A percentile compares a stretch with the other conserved stretches of the same genome.
phyloP scores from a whole-genome alignment of 2,113 vertebrate genomes.

The Peromyscus maniculatus region DNA sequence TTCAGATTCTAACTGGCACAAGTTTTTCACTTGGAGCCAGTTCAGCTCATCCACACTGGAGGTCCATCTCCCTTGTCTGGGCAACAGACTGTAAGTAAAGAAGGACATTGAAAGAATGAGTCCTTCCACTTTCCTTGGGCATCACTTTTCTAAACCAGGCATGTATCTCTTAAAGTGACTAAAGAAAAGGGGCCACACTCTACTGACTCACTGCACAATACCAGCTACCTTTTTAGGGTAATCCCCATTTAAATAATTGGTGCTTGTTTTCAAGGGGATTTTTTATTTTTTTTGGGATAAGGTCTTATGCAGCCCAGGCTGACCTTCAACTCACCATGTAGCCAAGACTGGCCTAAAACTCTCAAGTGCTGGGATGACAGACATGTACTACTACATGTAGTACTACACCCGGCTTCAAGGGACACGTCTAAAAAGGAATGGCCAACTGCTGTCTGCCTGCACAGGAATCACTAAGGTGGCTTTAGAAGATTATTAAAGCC shows the following conservation, averaged over 20 bases:
- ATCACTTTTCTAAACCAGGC: neutral
- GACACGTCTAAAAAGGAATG: neutral
- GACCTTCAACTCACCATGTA: neutral
- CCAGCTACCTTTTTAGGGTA: neutral
- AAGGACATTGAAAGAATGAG: slow-evolving; percentile 11
- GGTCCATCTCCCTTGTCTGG: slow-evolving; percentile 79
- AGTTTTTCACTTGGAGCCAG: slow-evolving; percentile 94
- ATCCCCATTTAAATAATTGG: neutral
- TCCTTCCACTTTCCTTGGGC: slow-evolving; percentile 16
- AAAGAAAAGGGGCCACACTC: neutral
- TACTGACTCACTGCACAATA: neutral
- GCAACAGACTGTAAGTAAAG: slow-evolving; percentile 81
- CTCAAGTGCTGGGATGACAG: neutral
- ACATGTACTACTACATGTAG: neutral
- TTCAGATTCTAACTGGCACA: slow-evolving; percentile 77
- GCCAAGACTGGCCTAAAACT: neutral
- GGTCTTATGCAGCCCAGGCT: neutral
- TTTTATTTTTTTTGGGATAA: neutral
- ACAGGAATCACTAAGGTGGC: neutral
- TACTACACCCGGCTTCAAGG: neutral
- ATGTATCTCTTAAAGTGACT: neutral
- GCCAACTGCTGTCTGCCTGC: neutral
- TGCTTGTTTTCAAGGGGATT: neutral
- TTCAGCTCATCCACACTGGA: slow-evolving; percentile 75
- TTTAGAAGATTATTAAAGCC: neutral